Conservation (phyloP, 2,113 vertebrate genomes). For the Saccopteryx bilineata region DNA sequence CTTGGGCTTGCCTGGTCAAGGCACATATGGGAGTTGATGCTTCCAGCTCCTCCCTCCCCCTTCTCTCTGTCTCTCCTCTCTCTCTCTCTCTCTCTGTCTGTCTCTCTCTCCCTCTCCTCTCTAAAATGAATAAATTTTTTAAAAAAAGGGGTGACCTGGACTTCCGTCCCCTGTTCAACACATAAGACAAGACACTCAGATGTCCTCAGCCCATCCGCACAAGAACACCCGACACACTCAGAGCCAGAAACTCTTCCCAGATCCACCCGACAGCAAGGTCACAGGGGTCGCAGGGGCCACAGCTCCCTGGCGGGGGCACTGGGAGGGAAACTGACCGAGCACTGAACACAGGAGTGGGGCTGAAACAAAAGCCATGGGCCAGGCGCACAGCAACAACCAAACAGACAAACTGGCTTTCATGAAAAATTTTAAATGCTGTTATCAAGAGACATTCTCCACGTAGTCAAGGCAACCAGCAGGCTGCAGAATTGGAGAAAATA, state of each 20-base stretch:
- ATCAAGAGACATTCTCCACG: not conserved
- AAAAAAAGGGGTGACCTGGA: not conserved
- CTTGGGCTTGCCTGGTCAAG: no score
- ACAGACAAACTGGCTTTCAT: not conserved
- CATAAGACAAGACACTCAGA: not conserved
- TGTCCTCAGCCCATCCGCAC: not conserved
- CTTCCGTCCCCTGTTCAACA: not conserved
- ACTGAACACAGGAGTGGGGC: not conserved
- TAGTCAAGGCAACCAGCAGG: not conserved
- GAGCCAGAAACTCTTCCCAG: rapidly evolving
- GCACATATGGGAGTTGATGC: no score
- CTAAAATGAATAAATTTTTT: no score
- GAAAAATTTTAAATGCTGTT: not conserved
- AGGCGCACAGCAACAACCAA: rapidly evolving
- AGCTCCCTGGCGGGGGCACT: no score
- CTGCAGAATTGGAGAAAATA: not conserved
- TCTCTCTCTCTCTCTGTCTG: no score
- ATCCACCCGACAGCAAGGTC: not conserved
- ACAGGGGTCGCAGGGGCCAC: not conserved
- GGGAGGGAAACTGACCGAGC: not conserved
- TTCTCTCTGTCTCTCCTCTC: no score
- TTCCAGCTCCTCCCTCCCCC: no score
- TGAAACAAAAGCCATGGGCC: not conserved
- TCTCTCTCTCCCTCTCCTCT: no score
- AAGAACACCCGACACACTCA: not conserved